Conservation (phyloP, 2,113 vertebrate genomes). For the Centropristis striata region DNA sequence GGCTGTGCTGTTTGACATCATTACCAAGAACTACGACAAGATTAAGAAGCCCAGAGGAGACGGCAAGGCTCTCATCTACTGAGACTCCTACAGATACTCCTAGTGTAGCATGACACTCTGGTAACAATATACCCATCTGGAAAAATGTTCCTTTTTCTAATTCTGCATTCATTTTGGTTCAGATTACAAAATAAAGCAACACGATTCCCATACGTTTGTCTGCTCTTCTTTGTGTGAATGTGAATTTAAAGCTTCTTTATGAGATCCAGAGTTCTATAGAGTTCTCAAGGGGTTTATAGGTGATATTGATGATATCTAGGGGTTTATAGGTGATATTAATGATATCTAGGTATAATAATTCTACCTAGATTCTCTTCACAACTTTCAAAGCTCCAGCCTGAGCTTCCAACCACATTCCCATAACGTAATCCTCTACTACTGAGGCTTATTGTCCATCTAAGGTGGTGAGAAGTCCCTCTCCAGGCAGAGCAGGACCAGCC, state of each 20-base stretch:
- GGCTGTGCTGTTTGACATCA: slow-evolving; percentile 91
- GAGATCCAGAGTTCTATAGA: too few species aligned
- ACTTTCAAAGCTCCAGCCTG: neutral
- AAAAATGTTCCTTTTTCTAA: slow-evolving; percentile 6
- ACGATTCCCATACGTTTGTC: slow-evolving; percentile 17
- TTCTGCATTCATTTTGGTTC: slow-evolving; percentile 48
- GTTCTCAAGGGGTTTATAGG: neutral
- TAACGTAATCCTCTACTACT: neutral
- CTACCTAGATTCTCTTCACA: neutral
- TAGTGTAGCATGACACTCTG: slow-evolving; percentile 54
- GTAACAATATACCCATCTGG: slow-evolving; percentile 44
- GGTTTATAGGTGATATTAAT: neutral
- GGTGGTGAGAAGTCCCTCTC: slow-evolving; percentile 74
- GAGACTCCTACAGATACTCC: slow-evolving; percentile 68
- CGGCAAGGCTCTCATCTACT: slow-evolving; percentile 93
- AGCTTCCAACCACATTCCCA: neutral
- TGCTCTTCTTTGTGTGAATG: slow-evolving; percentile 7
- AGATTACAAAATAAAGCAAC: slow-evolving; percentile 78
- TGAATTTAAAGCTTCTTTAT: neutral
- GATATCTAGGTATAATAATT: too few species aligned
- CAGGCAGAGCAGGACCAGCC: slow-evolving; percentile 85
- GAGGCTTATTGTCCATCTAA: neutral
- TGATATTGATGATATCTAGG: neutral
- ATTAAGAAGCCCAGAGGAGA: slow-evolving; percentile 93
- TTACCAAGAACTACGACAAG: slow-evolving; percentile 93